Base-by-base conservation (phyloP, 2,797 vertebrate species). In the Tiaroga cobitis region DNA sequence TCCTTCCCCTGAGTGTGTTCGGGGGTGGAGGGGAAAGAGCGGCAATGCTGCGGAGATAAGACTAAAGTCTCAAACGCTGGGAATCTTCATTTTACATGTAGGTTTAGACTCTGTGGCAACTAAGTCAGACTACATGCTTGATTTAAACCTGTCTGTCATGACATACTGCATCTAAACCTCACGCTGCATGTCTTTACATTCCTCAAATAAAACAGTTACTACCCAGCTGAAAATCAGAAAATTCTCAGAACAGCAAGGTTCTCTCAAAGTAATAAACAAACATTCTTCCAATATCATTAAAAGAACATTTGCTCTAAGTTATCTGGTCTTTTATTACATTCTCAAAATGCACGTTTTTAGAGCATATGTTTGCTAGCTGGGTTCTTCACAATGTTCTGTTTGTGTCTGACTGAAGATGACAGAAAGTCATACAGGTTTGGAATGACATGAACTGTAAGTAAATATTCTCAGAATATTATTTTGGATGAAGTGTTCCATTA, bases 21-120 rank as follows among this genome's bases (percentile, higher is more conserved):
- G 46, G 46, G 39, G 61, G 43, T 75, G 49, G 70, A 69, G 63
- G 80, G 51, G 85, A 56, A 61, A 79, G 56, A 63, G 68, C 29
- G 5, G 24, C 43, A n/a, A 34, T 78, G n/a, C 51, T 43, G 46
- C 29, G 34, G 74, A 59, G 63, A 73, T 85, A 80, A 73, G 83
- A 51, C 76, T 80, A 19, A 63, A 73, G 32, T 49, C 73, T 74
- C 0, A 65, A 77, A 56, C 0, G n/a, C 63, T 56, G 32, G 43
- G 9, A 73, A 61, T 85, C 29, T 72, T 49, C 32, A 32, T 32
- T 70, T 72, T 72, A 78, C 83, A 56, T 61, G 26, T 18, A 51
- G 74, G 65, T 69, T 59, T 70, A 5, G 29, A 46, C 8, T 70
- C 16, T 59, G 13, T 16, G 26, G 19, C 46, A 54, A 18, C n/a